Evolutionary conservation across 37 sponge, comb jelly and placozoan species (phyloP), one percentile per base, ranked within the genome.

Genomic region (Aplysina aerophoba): DNA sequence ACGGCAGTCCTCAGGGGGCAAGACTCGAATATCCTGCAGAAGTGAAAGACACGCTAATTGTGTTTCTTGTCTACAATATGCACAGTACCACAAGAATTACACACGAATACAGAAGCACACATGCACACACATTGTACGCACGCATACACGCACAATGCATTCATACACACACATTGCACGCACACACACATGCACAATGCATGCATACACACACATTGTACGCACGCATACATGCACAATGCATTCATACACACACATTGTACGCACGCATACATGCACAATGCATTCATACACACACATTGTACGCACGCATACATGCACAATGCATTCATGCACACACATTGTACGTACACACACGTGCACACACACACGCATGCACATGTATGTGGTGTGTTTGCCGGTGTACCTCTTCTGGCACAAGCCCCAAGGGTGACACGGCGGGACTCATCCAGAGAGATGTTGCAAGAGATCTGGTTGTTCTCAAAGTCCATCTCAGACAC

Each of bases 381-480:
- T 8, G 8, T 8, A 44, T 44, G 50, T 44, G 50, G 8, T 11
- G 50, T 8, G 8, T 44, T 8, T 11, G 6, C 50, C 50, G 8
- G 8, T n/a, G n/a, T 62, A 62, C 24, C 27, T 62, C 64, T 2
- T 62, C 64, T 62, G 5, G 64, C 28, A 11, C 28, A n/a, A n/a
- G 2, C 64, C 4, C 64, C 64, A 62, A n/a, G 50, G 50, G 50
- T 62, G 11, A 14, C 64, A 62, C 64, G 24, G 11, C 5, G 1
- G 12, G 2, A 39, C 21, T 5, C 39, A 75, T 40, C 21, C 20
- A 75, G 37, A 41, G 78, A 41, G 21, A 95, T 64, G 0, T 27
- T 59, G 61, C 95, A 95, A n/a, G 5, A 14, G 4, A 87, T 66
- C 0, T 57, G 68, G 87, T 97, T 97, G 63, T 97, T 97, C 39